Base-by-base conservation (phyloP, 2,888 invertebrate species). In the Lasius fuliginosus region DNA sequence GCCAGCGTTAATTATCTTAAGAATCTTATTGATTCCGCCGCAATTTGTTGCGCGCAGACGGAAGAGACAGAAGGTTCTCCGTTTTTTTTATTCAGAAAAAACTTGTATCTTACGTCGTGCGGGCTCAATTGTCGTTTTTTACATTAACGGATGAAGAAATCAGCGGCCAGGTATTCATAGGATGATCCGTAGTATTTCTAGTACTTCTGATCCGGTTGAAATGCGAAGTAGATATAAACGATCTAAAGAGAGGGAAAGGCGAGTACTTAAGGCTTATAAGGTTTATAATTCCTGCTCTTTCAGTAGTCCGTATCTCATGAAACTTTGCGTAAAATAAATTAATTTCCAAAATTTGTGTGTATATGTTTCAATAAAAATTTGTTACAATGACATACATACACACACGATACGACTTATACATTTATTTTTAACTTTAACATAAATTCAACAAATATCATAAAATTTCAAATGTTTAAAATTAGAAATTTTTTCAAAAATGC, bases 221-320 rank as follows among this genome's bases (percentile, higher is more conserved):
- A 64, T 11, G 49, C 36, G 18, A 76, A 33, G n/a, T 12, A 76
- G n/a, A 64, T 30, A 46, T 1, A 58, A 71, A 27, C 3, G 23
- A 76, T 46, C 9, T 8, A 18, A 33, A 84, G 67, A 68, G 69
- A 86, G 53, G 56, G 85, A 90, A 88, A 90, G 87, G 88, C 87
- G 87, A 85, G 87, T 87, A 90, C 87, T 91, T 88, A 88, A 90
- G 86, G 87, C 90, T 90, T 92, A 92, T 89, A 88, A 90, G 86
- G 87, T 90, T 90, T 92, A 91, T 92, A 92, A 92, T 91, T 90
- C 86, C 88, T 90, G 86, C 88, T 88, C 87, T 86, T 87, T 85
- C 87, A 87, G 88, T 88, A 77, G 86, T 90, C 87, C 89, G 84
- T 88, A 89, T 89, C 92, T 92, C 91, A 90, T 89, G 90, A 92